Evolutionary conservation across 2,888 invertebrate genomes (phyloP).

Genomic region (Acrocyrtus sp.): DNA sequence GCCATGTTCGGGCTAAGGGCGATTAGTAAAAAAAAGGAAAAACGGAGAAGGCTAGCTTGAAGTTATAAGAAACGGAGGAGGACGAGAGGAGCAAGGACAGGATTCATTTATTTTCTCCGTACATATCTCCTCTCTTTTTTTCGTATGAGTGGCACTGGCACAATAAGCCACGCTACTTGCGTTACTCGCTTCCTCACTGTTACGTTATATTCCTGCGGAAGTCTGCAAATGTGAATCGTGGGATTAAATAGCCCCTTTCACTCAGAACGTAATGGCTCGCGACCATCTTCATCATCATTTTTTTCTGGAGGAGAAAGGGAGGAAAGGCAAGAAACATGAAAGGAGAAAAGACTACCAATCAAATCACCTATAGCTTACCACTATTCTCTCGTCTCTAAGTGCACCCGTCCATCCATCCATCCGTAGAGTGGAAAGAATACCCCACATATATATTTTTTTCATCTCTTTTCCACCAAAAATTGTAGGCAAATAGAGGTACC

Average conservation of each 20-base stretch:
- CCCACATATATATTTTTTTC: too few species aligned
- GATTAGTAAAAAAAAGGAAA: conserved; percentile 22
- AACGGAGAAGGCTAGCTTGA: conserved; percentile 27
- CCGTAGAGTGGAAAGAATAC: neutral
- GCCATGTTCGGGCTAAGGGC: conserved; percentile 34
- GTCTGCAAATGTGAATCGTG: conserved; percentile 22
- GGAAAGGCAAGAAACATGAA: conserved; percentile 9
- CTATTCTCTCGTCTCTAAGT: too few species aligned
- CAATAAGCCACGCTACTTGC: neutral
- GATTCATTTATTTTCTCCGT: conserved; percentile 28
- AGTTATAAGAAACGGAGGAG: neutral
- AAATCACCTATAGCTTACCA: conserved; percentile 28
- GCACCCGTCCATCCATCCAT: too few species aligned
- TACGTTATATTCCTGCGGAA: conserved; percentile 10
- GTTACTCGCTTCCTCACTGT: neutral
- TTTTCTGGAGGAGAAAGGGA: neutral
- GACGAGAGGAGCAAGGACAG: conserved; percentile 17
- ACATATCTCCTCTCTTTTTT: conserved; percentile 16
- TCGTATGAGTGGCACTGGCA: conserved; percentile 18
- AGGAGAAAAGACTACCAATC: conserved; percentile 24
- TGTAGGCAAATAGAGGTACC: conserved; percentile 5
- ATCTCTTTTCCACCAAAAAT: too few species aligned
- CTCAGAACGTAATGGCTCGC: conserved; percentile 24
- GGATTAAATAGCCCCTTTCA: conserved; percentile 33
- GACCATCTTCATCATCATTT: conserved; percentile 15